Conservation (phyloP, 2,113 vertebrate species). For the Gnathonemus longibarbis region DNA sequence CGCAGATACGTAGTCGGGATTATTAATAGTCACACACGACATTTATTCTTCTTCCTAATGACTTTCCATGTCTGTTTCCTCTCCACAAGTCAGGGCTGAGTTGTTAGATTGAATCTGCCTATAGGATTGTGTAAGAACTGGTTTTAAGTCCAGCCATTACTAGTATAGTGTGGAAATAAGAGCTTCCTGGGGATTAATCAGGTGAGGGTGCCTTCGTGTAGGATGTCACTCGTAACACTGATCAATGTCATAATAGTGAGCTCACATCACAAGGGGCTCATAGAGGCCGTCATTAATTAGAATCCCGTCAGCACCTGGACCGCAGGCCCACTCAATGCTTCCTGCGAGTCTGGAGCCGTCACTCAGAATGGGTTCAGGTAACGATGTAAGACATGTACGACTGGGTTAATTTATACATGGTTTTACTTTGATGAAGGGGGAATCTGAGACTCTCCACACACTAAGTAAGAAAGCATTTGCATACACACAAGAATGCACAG, state of each 20-base stretch:
- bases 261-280: slow-evolving; percentile 61
- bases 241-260: slow-evolving; percentile 56
- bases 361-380: not conserved
- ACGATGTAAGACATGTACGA: not conserved
- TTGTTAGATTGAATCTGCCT: not conserved
- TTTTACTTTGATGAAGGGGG: not conserved
- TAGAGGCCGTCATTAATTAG: slow-evolving; percentile 11
- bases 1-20: no score
- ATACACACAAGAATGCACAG: not conserved
- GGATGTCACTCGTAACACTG: slow-evolving; percentile 58
- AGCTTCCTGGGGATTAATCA: slow-evolving; percentile 51
- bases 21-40: not conserved
- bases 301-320: not conserved
- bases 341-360: not conserved
- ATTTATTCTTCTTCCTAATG: not conserved
- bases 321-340: no score
- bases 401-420: not conserved
- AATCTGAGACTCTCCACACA: not conserved
- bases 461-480: not conserved
- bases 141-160: slow-evolving; percentile 4
- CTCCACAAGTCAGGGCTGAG: not conserved
- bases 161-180: not conserved
- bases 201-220: slow-evolving; percentile 56
- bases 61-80: not conserved
- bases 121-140: not conserved